These are phyloP conservation scores for Zophobas atratus DNA, from an alignment of 1,140 invertebrate species.

Conservation along the genomic window DNA sequence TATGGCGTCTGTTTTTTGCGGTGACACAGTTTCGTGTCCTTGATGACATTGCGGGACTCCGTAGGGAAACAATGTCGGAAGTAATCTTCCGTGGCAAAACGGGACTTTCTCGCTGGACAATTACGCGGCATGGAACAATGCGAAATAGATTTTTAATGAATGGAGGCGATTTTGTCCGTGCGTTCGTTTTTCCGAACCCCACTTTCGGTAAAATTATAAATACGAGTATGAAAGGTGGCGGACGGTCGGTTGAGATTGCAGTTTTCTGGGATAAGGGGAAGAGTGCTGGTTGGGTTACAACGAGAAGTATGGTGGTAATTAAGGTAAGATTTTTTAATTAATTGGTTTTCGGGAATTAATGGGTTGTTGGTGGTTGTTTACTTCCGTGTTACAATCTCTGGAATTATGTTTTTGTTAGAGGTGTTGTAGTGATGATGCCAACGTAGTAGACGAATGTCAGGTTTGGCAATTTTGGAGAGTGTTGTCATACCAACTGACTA, in stretches of 20 bases:
- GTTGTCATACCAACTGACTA: too few relatives aligned
- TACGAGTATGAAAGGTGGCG: not conserved
- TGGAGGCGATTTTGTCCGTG: not conserved
- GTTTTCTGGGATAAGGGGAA: conserved; percentile 17
- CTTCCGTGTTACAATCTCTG: too few relatives aligned
- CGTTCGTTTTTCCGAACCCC: conserved; percentile 28
- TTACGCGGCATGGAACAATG: conserved; percentile 31
- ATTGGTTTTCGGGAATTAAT: too few relatives aligned
- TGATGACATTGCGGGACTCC: conserved; percentile 7
- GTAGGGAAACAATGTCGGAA: conserved; percentile 19
- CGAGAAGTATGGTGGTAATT: not conserved
- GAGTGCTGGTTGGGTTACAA: not conserved
- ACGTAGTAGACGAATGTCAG: too few relatives aligned
- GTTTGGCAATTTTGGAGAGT: too few relatives aligned
- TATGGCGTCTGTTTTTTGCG: not conserved
- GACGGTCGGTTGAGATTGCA: not conserved
- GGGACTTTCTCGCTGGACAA: conserved; percentile 26
- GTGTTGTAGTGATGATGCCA: too few relatives aligned
- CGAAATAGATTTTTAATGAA: conserved; percentile 37
- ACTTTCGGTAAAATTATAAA: conserved; percentile 31
- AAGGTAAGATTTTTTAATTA: conserved; percentile 1
- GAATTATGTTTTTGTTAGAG: too few relatives aligned
- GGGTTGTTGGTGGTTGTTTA: too few relatives aligned
- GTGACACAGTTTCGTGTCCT: conserved; percentile 23
- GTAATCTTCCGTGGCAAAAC: conserved; percentile 29